Conservation (phyloP, 2,888 invertebrate species). For the Watsonalla binaria region DNA sequence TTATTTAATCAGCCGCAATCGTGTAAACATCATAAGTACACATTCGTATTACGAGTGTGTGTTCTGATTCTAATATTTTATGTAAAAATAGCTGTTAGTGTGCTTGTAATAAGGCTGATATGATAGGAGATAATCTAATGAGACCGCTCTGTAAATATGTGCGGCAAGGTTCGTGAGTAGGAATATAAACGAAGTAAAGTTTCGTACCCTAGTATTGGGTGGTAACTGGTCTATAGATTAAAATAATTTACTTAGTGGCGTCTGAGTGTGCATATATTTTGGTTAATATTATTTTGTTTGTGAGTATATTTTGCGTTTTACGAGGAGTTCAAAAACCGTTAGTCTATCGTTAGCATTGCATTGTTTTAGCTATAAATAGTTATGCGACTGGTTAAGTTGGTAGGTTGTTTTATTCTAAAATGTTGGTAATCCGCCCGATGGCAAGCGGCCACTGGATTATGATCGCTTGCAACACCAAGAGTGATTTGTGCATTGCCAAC, state of each 20-base stretch:
- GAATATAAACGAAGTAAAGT: constrained; percentile 1
- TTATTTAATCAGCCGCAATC: neutral
- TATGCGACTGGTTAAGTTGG: too few relatives aligned
- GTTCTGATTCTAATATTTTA: neutral
- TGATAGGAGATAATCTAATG: neutral
- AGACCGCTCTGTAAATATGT: constrained; percentile 1
- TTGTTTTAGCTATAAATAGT: too few relatives aligned
- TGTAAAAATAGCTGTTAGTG: neutral
- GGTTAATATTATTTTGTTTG: neutral
- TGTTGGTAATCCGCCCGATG: too few relatives aligned
- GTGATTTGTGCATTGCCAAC: too few relatives aligned
- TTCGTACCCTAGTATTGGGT: neutral
- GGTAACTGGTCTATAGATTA: constrained; percentile 13
- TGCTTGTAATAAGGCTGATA: neutral
- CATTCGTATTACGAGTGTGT: neutral
- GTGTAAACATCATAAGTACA: neutral
- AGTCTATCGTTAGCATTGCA: too few relatives aligned
- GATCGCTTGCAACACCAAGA: too few relatives aligned
- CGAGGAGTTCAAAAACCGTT: too few relatives aligned
- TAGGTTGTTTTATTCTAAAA: too few relatives aligned
- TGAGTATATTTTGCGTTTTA: too few relatives aligned
- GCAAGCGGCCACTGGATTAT: too few relatives aligned
- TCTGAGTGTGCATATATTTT: constrained; percentile 3
- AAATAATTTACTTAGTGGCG: constrained; percentile 6
- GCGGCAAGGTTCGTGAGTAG: neutral